Percentiles rank a stretch among this genome's conserved stretches.
Conservation (phyloP, 1,140 invertebrate species). For the Philopotamus ludificatus region DNA sequence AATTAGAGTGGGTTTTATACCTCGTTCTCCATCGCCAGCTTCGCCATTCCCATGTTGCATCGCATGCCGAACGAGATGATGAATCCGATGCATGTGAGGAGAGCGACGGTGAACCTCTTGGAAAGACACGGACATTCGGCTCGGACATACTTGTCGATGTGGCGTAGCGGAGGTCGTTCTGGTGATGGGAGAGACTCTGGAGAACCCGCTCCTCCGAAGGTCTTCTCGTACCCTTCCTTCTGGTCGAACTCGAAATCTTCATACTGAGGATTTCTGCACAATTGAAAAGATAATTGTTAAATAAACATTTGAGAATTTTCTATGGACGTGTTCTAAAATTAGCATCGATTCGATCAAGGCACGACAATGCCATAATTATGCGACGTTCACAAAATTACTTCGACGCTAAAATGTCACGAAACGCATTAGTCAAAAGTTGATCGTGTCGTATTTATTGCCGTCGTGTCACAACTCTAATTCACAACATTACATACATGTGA, state of each 20-base stretch:
- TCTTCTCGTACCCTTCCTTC: conserved; percentile 53
- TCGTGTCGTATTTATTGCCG: conserved; percentile 24
- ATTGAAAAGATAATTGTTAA: conserved; percentile 2
- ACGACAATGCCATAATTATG: conserved; percentile 28
- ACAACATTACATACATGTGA: conserved; percentile 15
- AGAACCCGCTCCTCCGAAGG: conserved; percentile 57
- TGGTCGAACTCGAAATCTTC: conserved; percentile 56
- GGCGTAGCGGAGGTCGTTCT: conserved; percentile 76
- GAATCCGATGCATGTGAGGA: conserved; percentile 85
- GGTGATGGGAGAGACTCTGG: conserved; percentile 69
- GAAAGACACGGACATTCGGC: conserved; percentile 86
- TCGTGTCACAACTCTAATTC: conserved; percentile 27
- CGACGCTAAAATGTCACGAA: conserved; percentile 33
- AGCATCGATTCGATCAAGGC: conserved; percentile 3
- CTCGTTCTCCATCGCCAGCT: conserved; percentile 68
- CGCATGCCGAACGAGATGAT: conserved; percentile 93
- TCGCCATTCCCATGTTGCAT: conserved; percentile 96
- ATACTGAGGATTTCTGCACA: conserved; percentile 53
- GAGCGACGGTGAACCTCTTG: conserved; percentile 83
- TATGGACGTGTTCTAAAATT: too few species aligned
- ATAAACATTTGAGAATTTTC: too few species aligned
- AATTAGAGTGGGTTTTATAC: conserved; percentile 44
- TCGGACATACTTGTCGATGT: conserved; percentile 83
- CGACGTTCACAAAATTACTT: conserved; percentile 31
- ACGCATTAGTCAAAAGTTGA: conserved; percentile 38